Base-by-base conservation (phyloP, 2,888 invertebrate genomes). In the Harpalus rufipes region DNA sequence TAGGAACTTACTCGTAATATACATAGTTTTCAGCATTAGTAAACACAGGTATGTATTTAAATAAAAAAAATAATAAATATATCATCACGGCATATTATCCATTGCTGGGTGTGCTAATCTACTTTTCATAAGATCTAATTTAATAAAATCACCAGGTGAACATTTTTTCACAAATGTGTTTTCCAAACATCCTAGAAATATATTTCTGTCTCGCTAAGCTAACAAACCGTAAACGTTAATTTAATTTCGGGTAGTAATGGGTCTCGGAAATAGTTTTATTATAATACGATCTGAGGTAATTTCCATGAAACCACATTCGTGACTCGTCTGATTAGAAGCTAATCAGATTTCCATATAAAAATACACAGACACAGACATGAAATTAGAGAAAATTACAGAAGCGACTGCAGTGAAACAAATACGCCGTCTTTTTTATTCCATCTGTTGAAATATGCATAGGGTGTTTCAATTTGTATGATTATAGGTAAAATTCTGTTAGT, bases 281-380 rank as follows among this genome's bases (percentile, higher is more conserved):
- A 44, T 16, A 63, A 68, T 65, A 68, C 39, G 68, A 68, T 32
- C 68, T 39, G 32, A 7, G 41, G 41, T 8, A 44, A 44, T 44
- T 74, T 74, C 25, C 44, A 74, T 68, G n/a, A 68, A 74, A 74
- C 41, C 44, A 44, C 44, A 44, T 74, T 74, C 72, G 72, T 74
- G 72, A 74, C 72, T 74, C 14, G 39, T 68, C 68, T 68, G 68
- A 39, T 68, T 68, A 68, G 68, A 39, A 68, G 8, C 14, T 39
- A 68, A 68, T 39, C 39, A 68, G 39, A 68, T 32, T 39, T 39
- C 68, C 68, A 68, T 39, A 32, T 39, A 68, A 68, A 68, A 68
- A 68, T 68, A 68, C 7, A n/a, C 63, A 63, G 25, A 63, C 16
- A 61, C 18, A 63, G 10, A 18, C 63, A 63, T 21, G 18, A 25